Evolutionary conservation across 2,113 vertebrate genomes (phyloP).

Genomic region (Psammodynastes pulverulentus): DNA sequence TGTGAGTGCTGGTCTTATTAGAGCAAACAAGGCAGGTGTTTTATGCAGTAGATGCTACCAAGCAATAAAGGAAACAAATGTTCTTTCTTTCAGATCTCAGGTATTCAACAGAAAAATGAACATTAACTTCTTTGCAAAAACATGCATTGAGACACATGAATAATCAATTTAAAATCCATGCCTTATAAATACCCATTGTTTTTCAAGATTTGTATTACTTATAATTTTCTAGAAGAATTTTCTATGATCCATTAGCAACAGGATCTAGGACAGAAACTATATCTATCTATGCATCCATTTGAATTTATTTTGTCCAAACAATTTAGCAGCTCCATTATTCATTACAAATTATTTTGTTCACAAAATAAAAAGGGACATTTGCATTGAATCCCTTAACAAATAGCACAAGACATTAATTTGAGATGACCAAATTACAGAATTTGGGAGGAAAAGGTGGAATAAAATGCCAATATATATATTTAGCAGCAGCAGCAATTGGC

Average conservation of each 20-base stretch:
- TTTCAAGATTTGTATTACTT: neutral
- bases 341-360: neutral
- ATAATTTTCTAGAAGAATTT: neutral
- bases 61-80: neutral
- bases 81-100: neutral
- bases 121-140: neutral
- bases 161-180: neutral
- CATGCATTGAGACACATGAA: neutral
- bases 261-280: neutral
- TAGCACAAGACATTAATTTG: neutral
- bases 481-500: neutral
- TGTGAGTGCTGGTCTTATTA: neutral
- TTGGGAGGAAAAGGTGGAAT: neutral
- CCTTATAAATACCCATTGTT: neutral
- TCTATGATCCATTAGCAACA: neutral
- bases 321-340: neutral
- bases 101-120: neutral
- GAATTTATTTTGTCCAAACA: neutral
- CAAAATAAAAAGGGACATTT: neutral
- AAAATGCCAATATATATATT: neutral
- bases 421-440: neutral
- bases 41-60: neutral
- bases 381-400: neutral
- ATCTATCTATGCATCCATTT: neutral
- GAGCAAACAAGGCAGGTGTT: neutral